A percentile compares a stretch with the other conserved stretches of the same genome.
Evolutionary conservation across 2,797 vertebrate species (phyloP).

Genomic region (Pipistrellus nathusii): DNA sequence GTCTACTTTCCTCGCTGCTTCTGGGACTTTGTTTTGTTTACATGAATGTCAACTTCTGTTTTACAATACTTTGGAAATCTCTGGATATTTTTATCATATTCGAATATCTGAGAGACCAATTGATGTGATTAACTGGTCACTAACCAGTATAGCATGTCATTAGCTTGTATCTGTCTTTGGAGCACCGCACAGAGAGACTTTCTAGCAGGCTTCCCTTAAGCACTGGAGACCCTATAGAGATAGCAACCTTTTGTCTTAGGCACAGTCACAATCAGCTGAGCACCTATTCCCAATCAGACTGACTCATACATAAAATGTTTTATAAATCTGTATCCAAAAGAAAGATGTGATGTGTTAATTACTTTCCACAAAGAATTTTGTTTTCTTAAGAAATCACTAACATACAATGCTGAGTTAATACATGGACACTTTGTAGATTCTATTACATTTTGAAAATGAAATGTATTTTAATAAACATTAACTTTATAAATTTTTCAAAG

Average conservation of each 20-base stretch:
- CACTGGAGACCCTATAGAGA: background rate
- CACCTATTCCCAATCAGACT: background rate
- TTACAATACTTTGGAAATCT: background rate
- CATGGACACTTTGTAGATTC: background rate
- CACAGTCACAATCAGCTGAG: background rate
- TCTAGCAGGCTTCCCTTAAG: background rate
- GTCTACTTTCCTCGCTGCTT: background rate
- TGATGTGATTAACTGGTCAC: background rate
- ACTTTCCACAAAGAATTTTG: background rate
- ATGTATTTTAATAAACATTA: too few species aligned
- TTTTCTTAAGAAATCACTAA: background rate
- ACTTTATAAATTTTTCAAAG: too few species aligned
- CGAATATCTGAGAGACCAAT: background rate
- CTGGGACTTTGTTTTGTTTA: background rate
- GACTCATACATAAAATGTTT: background rate
- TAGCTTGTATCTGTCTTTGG: background rate
- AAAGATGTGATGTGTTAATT: background rate
- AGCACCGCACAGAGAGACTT: background rate
- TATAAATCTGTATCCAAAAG: background rate
- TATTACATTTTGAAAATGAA: too few species aligned
- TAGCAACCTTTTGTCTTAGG: background rate
- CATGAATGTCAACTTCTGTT: background rate
- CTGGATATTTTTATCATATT: background rate
- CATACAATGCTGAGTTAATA: background rate
- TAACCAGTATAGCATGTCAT: background rate